Conservation (phyloP, 1,140 invertebrate genomes). For the Dreissena rostriformis region DNA sequence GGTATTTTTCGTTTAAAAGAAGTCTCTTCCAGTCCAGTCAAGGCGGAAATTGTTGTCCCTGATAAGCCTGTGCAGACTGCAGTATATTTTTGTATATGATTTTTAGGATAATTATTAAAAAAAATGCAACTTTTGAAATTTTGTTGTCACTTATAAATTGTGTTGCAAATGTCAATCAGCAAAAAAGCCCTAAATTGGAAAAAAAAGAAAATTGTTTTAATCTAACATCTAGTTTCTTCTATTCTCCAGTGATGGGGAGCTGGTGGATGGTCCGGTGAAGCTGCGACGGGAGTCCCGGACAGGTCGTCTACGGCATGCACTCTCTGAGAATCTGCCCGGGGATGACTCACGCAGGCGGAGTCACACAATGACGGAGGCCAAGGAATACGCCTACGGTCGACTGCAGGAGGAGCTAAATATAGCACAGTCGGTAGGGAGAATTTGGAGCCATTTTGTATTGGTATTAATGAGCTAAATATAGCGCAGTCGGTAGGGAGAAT, state of each 20-base stretch:
- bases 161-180: too few relatives aligned
- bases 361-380: conserved; percentile 83
- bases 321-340: conserved; percentile 68
- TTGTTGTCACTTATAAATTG: too few relatives aligned
- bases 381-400: conserved; percentile 85
- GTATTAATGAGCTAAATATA: too few relatives aligned
- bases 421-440: conserved; percentile 83
- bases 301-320: conserved; percentile 67
- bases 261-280: conserved; percentile 28
- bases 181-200: neutral
- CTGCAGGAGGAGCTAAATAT: conserved; percentile 86
- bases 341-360: conserved; percentile 66
- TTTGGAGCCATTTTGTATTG: too few relatives aligned
- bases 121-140: too few relatives aligned
- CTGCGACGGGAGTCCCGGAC: neutral
- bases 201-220: neutral
- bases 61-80: too few relatives aligned
- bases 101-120: too few relatives aligned
- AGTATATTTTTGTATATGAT: too few relatives aligned
- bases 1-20: too few relatives aligned
- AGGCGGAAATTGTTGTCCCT: too few relatives aligned
- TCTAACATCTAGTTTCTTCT: neutral
- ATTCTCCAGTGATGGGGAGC: conserved; percentile 49
- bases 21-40: too few relatives aligned
- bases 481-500: too few relatives aligned